phyloP scores from a whole-genome alignment of 1,140 invertebrate species.

The Carposina sasakii region DNA sequence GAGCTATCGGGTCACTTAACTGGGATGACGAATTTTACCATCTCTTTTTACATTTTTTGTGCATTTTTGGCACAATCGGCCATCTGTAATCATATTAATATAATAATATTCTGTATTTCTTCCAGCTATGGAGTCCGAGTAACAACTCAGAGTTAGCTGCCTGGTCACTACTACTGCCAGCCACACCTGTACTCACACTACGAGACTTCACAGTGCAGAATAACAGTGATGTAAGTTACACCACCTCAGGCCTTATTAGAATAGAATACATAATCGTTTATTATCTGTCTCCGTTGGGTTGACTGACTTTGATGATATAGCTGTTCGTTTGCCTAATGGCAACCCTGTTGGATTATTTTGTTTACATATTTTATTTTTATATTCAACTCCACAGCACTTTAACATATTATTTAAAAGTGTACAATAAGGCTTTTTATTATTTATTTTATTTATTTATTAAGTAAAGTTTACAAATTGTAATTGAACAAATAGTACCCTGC shows the following conservation, averaged over 20 bases:
- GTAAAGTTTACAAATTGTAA: too few species aligned
- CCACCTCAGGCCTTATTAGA: slow-evolving; percentile 26
- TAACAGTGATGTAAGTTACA: too few species aligned
- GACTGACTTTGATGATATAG: neutral
- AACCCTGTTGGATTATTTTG: neutral
- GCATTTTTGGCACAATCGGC: neutral
- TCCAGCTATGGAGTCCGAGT: slow-evolving; percentile 24
- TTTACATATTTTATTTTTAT: neutral
- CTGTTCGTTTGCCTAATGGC: neutral
- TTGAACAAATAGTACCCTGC: too few species aligned
- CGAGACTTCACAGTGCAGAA: slow-evolving; percentile 18
- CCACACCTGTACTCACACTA: slow-evolving; percentile 32
- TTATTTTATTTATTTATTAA: too few species aligned
- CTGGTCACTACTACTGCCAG: slow-evolving; percentile 42
- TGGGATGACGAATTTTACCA: neutral
- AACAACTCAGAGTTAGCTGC: slow-evolving; percentile 31
- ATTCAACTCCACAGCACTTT: too few species aligned
- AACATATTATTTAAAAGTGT: too few species aligned
- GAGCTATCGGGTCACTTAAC: neutral
- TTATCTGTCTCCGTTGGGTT: neutral
- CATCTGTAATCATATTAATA: neutral
- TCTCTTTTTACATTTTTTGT: neutral
- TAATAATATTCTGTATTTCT: neutral
- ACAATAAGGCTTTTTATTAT: too few species aligned
- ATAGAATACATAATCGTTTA: slow-evolving; percentile 1